Percentiles rank a stretch among this genome's conserved stretches.
Conservation (phyloP, 1,140 invertebrate genomes). For the Neocloeon triangulifer region DNA sequence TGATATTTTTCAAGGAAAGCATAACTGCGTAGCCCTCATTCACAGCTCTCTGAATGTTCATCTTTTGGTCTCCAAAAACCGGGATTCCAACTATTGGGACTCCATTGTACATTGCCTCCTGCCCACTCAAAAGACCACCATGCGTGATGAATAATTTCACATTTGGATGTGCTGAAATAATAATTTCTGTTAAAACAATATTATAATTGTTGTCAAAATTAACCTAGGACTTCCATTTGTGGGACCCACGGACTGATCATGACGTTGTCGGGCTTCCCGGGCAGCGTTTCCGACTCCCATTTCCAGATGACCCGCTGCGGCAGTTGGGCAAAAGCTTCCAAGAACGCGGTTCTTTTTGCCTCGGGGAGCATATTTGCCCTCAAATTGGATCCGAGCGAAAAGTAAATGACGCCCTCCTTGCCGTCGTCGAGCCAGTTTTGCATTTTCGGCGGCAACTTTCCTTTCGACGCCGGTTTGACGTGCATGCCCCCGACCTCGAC, state of each 20-base stretch:
- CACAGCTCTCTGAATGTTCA: conserved; percentile 14
- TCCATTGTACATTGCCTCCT: conserved; percentile 19
- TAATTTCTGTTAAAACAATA: not conserved
- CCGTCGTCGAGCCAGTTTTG: conserved; percentile 12
- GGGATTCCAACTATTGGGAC: conserved; percentile 24
- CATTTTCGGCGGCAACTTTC: conserved; percentile 7
- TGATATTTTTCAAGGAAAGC: too few species aligned
- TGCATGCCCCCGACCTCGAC: conserved; percentile 15
- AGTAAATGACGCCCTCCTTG: conserved; percentile 29
- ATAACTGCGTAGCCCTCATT: too few species aligned
- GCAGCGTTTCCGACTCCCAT: conserved; percentile 13
- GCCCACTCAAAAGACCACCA: conserved; percentile 21
- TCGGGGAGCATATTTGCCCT: conserved; percentile 22
- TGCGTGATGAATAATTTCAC: conserved; percentile 23
- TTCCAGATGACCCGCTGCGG: conserved; percentile 26
- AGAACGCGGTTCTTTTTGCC: conserved; percentile 21
- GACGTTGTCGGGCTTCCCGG: conserved; percentile 29
- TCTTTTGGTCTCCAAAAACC: conserved; percentile 21
- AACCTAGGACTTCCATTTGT: conserved; percentile 36
- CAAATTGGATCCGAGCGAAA: conserved; percentile 36
- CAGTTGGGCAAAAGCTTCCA: conserved; percentile 26
- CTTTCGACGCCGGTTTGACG: conserved; percentile 11
- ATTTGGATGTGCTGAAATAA: conserved; percentile 17
- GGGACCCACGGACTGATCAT: conserved; percentile 33
- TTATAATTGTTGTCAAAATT: too few species aligned